Percentiles rank a stretch among this genome's conserved stretches.
These are phyloP conservation scores for Aricia artaxerxes DNA, from an alignment of 2,888 invertebrate species.

Conservation along the genomic window DNA sequence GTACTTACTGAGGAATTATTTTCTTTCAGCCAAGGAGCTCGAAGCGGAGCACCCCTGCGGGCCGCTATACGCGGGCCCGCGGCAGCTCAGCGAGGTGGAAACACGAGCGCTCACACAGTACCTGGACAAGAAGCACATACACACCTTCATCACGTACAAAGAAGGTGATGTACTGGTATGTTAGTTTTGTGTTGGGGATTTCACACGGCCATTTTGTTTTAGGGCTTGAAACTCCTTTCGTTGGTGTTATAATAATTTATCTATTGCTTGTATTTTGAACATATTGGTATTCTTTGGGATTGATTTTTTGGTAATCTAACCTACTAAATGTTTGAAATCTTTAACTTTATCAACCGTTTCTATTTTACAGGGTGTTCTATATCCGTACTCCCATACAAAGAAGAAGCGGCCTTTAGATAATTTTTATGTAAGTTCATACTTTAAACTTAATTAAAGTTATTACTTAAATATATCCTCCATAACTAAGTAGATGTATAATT, in stretches of 20 bases:
- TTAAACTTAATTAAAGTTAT: too few species aligned
- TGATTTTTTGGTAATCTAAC: too few species aligned
- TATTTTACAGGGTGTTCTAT: conserved; percentile 64
- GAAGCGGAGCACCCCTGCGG: conserved; percentile 68
- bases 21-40: conserved; percentile 60
- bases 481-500: too few species aligned
- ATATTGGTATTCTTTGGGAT: too few species aligned
- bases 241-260: too few species aligned
- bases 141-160: conserved; percentile 67
- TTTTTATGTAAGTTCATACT: conserved; percentile 58
- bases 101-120: conserved; percentile 62
- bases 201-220: too few species aligned
- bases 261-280: too few species aligned
- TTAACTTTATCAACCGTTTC: too few species aligned
- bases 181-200: not conserved
- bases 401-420: conserved; percentile 64
- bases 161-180: conserved; percentile 69
- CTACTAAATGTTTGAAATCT: too few species aligned
- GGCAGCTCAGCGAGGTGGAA: conserved; percentile 70
- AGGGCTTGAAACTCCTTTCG: too few species aligned
- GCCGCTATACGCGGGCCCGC: conserved; percentile 59
- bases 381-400: conserved; percentile 71
- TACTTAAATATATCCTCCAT: too few species aligned
- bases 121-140: conserved; percentile 53
- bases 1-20: not conserved